Evolutionary conservation across 2,888 invertebrate genomes (phyloP).

Genomic region (Mesochorus sp.): DNA sequence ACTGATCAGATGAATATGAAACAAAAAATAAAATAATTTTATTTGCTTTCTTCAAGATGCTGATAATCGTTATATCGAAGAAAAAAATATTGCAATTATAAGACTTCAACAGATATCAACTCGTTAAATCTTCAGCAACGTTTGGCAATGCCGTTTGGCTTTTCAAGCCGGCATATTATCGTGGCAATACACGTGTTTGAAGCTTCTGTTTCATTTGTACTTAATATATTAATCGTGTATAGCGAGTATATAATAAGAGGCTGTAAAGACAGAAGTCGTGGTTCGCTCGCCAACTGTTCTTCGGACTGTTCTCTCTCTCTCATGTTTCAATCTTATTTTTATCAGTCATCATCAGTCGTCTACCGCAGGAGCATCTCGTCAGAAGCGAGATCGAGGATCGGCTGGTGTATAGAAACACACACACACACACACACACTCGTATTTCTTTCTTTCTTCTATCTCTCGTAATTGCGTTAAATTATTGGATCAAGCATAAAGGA

Average conservation of each 20-base stretch:
- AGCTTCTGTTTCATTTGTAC: slow-evolving; percentile 46
- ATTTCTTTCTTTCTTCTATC: slow-evolving; percentile 48
- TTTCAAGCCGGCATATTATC: background rate
- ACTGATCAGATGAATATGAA: background rate
- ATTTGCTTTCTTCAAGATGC: too few species aligned
- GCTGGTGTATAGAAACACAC: too few species aligned
- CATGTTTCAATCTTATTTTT: slow-evolving; percentile 26
- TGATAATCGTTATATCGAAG: too few species aligned
- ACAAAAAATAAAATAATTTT: background rate
- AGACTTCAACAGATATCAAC: too few species aligned
- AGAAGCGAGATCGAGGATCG: slow-evolving; percentile 27
- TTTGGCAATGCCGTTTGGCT: slow-evolving; percentile 23
- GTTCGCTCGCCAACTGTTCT: slow-evolving; percentile 48
- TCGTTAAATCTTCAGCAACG: background rate
- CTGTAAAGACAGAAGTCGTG: slow-evolving; percentile 1
- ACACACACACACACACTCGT: slow-evolving; percentile 8
- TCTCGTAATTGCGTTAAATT: slow-evolving; percentile 77
- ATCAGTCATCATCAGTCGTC: slow-evolving; percentile 36
- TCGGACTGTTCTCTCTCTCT: slow-evolving; percentile 34
- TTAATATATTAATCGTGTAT: slow-evolving; percentile 49
- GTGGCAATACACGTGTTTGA: slow-evolving; percentile 20
- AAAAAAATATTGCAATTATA: too few species aligned
- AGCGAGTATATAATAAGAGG: slow-evolving; percentile 40
- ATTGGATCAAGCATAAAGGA: slow-evolving; percentile 73
- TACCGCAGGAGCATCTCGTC: slow-evolving; percentile 59